Evolutionary conservation across 2,888 invertebrate species (phyloP), one percentile per base, ranked within the genome.

Genomic region (Trimorus sp.): DNA sequence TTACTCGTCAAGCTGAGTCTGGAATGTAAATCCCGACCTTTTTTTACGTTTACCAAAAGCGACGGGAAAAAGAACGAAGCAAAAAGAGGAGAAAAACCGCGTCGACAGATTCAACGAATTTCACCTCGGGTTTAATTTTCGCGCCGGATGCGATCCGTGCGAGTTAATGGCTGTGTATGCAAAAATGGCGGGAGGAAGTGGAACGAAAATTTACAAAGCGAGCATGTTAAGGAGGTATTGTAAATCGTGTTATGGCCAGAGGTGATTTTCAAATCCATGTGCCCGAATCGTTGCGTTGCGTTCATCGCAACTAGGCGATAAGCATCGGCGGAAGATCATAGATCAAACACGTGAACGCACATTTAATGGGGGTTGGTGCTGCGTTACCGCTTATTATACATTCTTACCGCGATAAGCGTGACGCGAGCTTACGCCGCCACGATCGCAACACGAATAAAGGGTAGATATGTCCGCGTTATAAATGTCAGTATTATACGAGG

Each of bases 391-490:
- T 90, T 91, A 91, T 91, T 91, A 91, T 91, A 91, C 91, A 91
- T 91, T 90, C 91, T 88, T 85, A 86, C 84, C 82, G 85, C 88
- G 87, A 89, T 87, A 88, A 86, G 86, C 85, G 79, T 84, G 85
- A 85, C 83, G 85, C 77, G 82, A 77, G 80, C 85, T 83, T 86
- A 86, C 85, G 82, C 86, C 85, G 85, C 78, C 88, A 84, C 85
- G 89, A 88, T 88, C 86, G 85, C 87, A 87, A 88, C 88, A 87
- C 86, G 86, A 85, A 87, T 86, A 89, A 90, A 89, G 91, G 91
- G 91, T 91, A 91, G 91, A 91, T 91, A 91, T 88, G 90, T 87
- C 89, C 87, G 88, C 86, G 89, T 91, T 91, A 91, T 90, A 91
- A 91, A 91, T 91, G 91, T 89, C 89, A 87, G 91, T 89, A 91